Conservation (phyloP, 1,140 invertebrate genomes). For the Cydia amplana region DNA sequence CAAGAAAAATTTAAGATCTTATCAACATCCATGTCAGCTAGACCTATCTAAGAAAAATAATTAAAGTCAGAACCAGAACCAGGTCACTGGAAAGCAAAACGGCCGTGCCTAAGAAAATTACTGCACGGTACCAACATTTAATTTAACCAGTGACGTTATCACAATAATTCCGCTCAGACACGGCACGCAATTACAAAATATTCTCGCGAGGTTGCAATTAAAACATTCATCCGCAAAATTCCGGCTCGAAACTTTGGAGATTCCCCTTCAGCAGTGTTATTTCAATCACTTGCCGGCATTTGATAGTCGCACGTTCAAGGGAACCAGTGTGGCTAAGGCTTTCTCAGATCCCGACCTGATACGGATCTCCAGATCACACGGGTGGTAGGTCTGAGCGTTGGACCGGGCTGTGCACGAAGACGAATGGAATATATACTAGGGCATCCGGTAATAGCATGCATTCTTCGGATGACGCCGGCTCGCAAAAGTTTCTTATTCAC, state of each 20-base stretch:
- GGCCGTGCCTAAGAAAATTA: slow-evolving; percentile 1
- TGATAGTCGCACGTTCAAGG: background rate
- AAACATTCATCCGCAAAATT: slow-evolving; percentile 76
- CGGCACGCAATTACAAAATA: slow-evolving; percentile 72
- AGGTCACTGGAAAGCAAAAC: background rate
- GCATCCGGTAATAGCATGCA: slow-evolving; percentile 58
- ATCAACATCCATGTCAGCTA: background rate
- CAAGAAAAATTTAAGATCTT: background rate
- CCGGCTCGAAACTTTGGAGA: slow-evolving; percentile 65
- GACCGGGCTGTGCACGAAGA: too few relatives aligned
- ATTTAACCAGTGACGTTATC: slow-evolving; percentile 33
- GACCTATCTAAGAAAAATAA: background rate
- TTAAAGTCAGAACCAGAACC: background rate
- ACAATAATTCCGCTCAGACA: slow-evolving; percentile 45
- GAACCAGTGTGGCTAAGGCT: background rate
- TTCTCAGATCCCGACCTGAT: background rate
- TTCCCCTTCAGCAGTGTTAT: slow-evolving; percentile 39
- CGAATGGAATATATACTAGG: background rate
- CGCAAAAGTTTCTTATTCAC: slow-evolving; percentile 49
- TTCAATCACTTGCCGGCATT: background rate
- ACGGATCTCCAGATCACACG: background rate
- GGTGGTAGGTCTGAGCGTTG: background rate
- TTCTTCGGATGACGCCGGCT: slow-evolving; percentile 63
- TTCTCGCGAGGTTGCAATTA: slow-evolving; percentile 74
- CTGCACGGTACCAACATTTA: slow-evolving; percentile 24